A percentile compares a stretch with the other conserved stretches of the same genome.
These are phyloP conservation scores for Cygnus atratus DNA, from an alignment of 2,113 vertebrate genomes.

Conservation along the genomic window DNA sequence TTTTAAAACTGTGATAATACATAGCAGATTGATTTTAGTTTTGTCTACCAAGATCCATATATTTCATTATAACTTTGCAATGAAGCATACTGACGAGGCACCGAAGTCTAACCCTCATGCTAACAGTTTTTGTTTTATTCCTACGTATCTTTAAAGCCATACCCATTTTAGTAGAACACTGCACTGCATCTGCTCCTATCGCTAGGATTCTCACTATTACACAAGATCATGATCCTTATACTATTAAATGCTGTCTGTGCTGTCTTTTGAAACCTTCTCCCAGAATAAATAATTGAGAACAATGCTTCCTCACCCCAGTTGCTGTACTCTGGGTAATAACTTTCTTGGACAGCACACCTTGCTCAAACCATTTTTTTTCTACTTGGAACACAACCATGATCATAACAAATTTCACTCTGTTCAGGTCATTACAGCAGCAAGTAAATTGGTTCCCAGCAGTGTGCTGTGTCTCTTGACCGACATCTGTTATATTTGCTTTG, in stretches of 20 bases:
- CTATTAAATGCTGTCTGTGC: not conserved
- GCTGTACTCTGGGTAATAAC: not conserved
- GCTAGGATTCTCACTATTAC: not conserved
- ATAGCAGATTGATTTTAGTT: conserved; percentile 25
- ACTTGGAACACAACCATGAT: not conserved
- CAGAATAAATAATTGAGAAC: not conserved
- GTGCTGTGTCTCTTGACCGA: not conserved
- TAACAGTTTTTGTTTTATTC: not conserved
- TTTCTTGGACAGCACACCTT: not conserved
- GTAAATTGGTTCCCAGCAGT: not conserved
- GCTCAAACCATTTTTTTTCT: not conserved
- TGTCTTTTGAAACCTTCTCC: not conserved
- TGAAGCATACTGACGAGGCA: not conserved
- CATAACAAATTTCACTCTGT: not conserved
- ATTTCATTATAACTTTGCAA: not conserved
- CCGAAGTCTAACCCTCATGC: not conserved
- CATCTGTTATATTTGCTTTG: not conserved
- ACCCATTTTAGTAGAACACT: not conserved
- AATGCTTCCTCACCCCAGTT: not conserved
- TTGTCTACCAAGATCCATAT: not conserved
- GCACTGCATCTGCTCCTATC: rapidly evolving
- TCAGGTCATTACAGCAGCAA: not conserved
- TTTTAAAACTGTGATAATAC: conserved; percentile 12
- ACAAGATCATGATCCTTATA: not conserved
- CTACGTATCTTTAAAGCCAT: not conserved